phyloP scores from a whole-genome alignment of 2,113 vertebrate genomes.

The Laterallus jamaicensis region DNA sequence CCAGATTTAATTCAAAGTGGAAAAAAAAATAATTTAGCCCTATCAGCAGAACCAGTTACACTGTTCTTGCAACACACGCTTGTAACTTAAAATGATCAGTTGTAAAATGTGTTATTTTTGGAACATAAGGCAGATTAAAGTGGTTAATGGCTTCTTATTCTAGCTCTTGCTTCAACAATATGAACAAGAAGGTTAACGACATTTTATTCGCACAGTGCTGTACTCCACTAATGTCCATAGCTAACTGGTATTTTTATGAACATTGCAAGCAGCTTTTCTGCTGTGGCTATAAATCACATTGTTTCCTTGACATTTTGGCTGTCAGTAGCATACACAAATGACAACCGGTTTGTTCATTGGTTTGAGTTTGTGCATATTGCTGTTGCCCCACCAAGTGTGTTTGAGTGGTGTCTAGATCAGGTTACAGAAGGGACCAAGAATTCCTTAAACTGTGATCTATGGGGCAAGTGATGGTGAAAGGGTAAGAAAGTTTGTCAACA shows the following conservation, averaged over 20 bases:
- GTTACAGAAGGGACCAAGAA: not conserved
- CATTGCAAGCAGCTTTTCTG: not conserved
- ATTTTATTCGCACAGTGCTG: not conserved
- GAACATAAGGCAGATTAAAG: not conserved
- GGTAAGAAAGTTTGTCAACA: rapidly evolving
- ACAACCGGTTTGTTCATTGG: not conserved
- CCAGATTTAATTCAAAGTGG: not conserved
- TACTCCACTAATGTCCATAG: not conserved
- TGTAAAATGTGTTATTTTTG: not conserved
- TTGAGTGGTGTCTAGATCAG: not conserved
- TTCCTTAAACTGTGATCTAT: not conserved
- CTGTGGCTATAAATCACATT: not conserved
- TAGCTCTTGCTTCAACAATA: not conserved
- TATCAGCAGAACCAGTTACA: not conserved
- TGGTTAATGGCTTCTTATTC: not conserved
- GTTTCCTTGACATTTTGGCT: not conserved
- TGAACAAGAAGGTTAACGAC: not conserved
- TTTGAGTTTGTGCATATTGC: not conserved
- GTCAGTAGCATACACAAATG: not conserved
- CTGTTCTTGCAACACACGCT: not conserved
- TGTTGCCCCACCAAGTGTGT: not conserved
- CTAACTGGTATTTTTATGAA: not conserved
- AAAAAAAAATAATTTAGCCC: not conserved
- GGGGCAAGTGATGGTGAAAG: not conserved
- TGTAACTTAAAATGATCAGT: not conserved